Evolutionary conservation across 2,113 vertebrate genomes (phyloP).

Genomic region (Pica pica): DNA sequence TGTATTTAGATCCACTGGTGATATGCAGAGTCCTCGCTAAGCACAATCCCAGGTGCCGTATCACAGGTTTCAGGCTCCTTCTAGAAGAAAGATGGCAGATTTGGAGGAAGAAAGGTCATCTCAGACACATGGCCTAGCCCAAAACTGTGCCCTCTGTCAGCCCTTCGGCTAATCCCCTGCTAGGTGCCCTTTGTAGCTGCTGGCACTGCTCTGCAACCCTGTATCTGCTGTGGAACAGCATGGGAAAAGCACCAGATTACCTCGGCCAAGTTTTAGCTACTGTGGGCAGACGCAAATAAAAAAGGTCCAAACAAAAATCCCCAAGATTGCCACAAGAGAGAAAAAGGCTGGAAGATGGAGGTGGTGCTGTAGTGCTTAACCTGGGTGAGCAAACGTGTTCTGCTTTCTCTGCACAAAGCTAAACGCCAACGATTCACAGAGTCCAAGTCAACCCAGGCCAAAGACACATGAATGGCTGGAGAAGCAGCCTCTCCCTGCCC

Average conservation of each 20-base stretch:
- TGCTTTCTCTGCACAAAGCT: neutral
- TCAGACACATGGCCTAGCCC: accelerated
- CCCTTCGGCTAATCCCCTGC: neutral
- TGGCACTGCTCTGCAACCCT: neutral
- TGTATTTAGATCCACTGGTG: neutral
- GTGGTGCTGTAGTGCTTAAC: neutral
- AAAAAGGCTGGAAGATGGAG: neutral
- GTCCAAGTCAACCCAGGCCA: neutral
- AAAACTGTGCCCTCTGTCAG: neutral
- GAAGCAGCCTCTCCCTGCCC: neutral
- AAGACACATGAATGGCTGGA: neutral
- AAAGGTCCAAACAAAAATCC: neutral
- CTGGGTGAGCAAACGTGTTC: accelerated
- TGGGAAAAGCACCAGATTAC: neutral
- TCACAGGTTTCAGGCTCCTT: neutral
- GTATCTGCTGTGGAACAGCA: neutral
- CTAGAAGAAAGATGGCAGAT: neutral
- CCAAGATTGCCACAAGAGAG: neutral
- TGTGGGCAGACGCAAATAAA: neutral
- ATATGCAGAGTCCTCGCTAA: accelerated
- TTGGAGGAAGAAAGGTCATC: neutral
- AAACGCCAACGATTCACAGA: neutral
- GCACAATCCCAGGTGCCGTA: accelerated
- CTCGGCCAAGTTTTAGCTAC: neutral
- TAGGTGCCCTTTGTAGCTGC: neutral